These are phyloP conservation scores for Henicopernis longicauda DNA, from an alignment of 2,113 vertebrate genomes.

Conservation along the genomic window DNA sequence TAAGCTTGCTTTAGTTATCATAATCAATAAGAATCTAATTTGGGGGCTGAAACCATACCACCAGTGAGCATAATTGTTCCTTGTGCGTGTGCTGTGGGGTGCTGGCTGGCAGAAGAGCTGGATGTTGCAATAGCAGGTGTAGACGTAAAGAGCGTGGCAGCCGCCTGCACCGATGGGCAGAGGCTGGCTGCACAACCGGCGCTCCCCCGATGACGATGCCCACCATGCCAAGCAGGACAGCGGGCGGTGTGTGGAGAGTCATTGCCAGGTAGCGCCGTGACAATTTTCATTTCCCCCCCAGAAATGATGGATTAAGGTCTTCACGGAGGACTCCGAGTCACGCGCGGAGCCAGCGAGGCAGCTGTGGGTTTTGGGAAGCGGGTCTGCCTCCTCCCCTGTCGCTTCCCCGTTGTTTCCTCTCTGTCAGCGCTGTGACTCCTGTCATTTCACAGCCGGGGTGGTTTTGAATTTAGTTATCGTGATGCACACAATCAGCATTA, in stretches of 20 bases:
- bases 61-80: neutral
- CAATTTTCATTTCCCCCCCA: neutral
- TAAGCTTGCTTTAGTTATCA: neutral
- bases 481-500: neutral
- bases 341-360: neutral
- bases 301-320: neutral
- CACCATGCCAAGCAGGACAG: accelerated
- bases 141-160: accelerated
- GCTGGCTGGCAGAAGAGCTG: neutral
- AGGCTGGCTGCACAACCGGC: accelerated
- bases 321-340: neutral
- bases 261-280: accelerated
- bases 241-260: neutral
- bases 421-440: neutral
- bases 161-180: accelerated
- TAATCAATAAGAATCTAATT: neutral
- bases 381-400: neutral
- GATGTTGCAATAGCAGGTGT: neutral
- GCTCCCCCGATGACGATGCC: accelerated
- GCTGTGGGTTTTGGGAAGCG: neutral
- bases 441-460: neutral
- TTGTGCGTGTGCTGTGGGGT: neutral
- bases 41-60: neutral
- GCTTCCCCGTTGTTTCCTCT: neutral
- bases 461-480: neutral